Percentiles rank a stretch among this genome's conserved stretches.
Conservation (phyloP, 2,888 invertebrate genomes). For the Unio delphinus region DNA sequence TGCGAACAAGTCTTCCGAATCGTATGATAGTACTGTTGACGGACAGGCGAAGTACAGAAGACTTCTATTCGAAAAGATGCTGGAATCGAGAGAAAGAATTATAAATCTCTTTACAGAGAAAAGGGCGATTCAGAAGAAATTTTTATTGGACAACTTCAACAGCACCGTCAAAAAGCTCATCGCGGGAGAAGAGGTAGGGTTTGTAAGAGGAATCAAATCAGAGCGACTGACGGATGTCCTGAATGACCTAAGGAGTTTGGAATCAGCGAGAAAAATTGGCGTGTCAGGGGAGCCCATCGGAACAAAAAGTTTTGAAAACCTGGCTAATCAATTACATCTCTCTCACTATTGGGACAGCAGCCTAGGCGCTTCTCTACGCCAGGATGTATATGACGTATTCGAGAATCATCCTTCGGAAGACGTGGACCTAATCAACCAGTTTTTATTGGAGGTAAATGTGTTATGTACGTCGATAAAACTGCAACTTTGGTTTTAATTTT, state of each 20-base stretch:
- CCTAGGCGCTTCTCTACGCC: no score
- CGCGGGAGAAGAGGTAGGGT: slow-evolving; percentile 23
- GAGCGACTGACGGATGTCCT: slow-evolving; percentile 33
- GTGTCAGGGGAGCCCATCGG: slow-evolving; percentile 21
- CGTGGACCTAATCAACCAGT: no score
- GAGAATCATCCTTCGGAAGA: no score
- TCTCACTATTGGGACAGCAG: no score
- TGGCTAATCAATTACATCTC: no score
- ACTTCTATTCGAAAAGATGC: slow-evolving; percentile 30
- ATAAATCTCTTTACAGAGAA: slow-evolving; percentile 21
- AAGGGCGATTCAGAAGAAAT: slow-evolving; percentile 24
- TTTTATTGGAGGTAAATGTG: no score
- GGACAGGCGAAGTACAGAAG: slow-evolving; percentile 16
- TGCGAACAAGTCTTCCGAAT: slow-evolving; percentile 7
- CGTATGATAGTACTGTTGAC: slow-evolving; percentile 5
- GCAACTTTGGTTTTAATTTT: no score
- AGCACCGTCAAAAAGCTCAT: slow-evolving; percentile 21
- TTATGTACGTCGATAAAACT: no score
- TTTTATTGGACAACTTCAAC: slow-evolving; percentile 24
- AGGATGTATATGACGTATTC: no score
- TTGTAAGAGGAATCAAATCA: slow-evolving; percentile 26
- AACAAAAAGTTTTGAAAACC: no score
- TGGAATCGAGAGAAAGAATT: slow-evolving; percentile 21
- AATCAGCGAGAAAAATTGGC: slow-evolving; percentile 26
- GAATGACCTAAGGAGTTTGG: slow-evolving; percentile 31